Conservation (phyloP, 1,140 invertebrate genomes). For the Thaumetopoea pityocampa region DNA sequence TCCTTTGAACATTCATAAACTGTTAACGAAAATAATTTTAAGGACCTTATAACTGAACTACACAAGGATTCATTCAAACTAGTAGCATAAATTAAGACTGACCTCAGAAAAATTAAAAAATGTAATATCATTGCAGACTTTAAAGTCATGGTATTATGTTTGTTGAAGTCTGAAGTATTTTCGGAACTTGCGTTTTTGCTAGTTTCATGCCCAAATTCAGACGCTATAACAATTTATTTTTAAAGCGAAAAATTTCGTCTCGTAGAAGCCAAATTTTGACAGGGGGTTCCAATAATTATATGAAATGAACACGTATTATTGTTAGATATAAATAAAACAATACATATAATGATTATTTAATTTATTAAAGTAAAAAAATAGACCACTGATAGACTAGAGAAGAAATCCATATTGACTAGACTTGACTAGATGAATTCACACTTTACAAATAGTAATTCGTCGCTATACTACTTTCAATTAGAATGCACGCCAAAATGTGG, state of each 20-base stretch:
- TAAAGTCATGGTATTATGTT: constrained; percentile 1
- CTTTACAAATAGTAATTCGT: constrained; percentile 41
- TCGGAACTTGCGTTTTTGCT: constrained; percentile 11
- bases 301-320: constrained; percentile 19
- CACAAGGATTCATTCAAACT: constrained; percentile 5
- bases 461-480: constrained; percentile 17
- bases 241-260: constrained; percentile 65
- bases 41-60: constrained; percentile 10
- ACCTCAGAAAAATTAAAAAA: constrained; percentile 14
- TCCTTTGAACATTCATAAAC: constrained; percentile 1
- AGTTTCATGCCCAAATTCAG: constrained; percentile 53
- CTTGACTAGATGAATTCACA: constrained; percentile 59
- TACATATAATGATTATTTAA: constrained; percentile 37
- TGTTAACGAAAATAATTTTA: background rate
- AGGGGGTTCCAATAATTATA: constrained; percentile 23
- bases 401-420: constrained; percentile 45
- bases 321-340: constrained; percentile 64
- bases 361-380: constrained; percentile 51
- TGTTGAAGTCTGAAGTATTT: background rate
- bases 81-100: constrained; percentile 14
- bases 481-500: constrained; percentile 49
- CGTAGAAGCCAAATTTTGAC: constrained; percentile 49
- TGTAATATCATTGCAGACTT: constrained; percentile 7
- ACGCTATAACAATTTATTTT: constrained; percentile 49
- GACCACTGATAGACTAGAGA: constrained; percentile 32